These are phyloP conservation scores for Condylostylus longicornis DNA, from an alignment of 1,140 invertebrate genomes.

Conservation along the genomic window DNA sequence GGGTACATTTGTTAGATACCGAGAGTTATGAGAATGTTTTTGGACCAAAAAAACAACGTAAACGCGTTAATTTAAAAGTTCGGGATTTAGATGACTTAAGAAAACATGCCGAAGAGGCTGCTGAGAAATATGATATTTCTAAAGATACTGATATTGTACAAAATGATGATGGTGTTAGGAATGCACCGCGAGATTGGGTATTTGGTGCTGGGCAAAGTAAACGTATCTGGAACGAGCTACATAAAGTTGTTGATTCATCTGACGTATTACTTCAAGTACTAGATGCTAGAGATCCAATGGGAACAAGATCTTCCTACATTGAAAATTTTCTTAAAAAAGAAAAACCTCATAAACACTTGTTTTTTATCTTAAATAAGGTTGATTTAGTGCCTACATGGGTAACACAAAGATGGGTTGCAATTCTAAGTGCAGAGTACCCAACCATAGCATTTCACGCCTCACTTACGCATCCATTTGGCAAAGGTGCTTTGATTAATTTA, in stretches of 20 bases:
- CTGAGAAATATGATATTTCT: slow-evolving; percentile 58
- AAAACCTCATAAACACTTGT: slow-evolving; percentile 86
- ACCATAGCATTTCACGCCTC: slow-evolving; percentile 98
- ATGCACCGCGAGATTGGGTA: slow-evolving; percentile 64
- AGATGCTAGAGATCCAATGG: slow-evolving; percentile 89
- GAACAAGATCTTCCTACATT: slow-evolving; percentile 85
- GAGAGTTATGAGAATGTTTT: slow-evolving; percentile 90
- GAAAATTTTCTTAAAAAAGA: slow-evolving; percentile 80
- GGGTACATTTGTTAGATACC: slow-evolving; percentile 90
- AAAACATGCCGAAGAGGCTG: slow-evolving; percentile 49
- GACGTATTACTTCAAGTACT: slow-evolving; percentile 91
- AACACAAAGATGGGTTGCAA: slow-evolving; percentile 88
- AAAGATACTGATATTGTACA: slow-evolving; percentile 71
- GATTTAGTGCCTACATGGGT: slow-evolving; percentile 95
- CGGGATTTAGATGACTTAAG: slow-evolving; percentile 55
- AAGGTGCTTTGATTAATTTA: slow-evolving; percentile 92
- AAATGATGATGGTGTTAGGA: slow-evolving; percentile 64
- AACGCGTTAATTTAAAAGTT: slow-evolving; percentile 71
- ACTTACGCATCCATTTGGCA: slow-evolving; percentile 95
- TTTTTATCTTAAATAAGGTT: slow-evolving; percentile 92
- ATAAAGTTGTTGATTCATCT: slow-evolving; percentile 98
- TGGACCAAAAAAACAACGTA: slow-evolving; percentile 84
- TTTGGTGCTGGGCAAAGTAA: slow-evolving; percentile 89
- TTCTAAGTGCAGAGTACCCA: slow-evolving; percentile 86
- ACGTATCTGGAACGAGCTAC: slow-evolving; percentile 98